Evolutionary conservation across 2,888 invertebrate genomes (phyloP), one percentile per base, ranked within the genome.

Genomic region (Phlogophora meticulosa): DNA sequence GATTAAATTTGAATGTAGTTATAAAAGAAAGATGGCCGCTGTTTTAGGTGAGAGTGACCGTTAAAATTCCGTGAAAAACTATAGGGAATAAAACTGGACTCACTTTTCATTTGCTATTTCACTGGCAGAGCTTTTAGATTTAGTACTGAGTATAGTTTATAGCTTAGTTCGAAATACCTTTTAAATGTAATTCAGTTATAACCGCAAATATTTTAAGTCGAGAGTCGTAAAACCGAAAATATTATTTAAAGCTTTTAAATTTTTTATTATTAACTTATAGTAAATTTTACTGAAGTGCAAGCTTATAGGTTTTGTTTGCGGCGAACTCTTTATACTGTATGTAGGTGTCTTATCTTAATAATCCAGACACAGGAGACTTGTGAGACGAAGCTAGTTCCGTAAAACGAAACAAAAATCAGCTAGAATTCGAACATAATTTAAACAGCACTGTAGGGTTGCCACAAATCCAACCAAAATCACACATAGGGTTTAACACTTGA

Each of bases 1-100:
- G 91, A 93, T 93, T 93, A 92, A 90, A 91, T 91, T 91, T 91
- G 91, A 91, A 92, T 92, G 90, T 88, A 83, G 87, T 87, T 86
- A 85, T 85, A 87, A 86, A 88, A 87, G 80, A 85, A 80, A 64
- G 73, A 87, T 85, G 72, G 77, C 66, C 53, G 64, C 73, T 78
- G 76, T 79, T 78, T 56, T 65, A 59, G 61, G 72, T 67, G 69
- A 76, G 60, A 76, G 60, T 77, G 68, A 72, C 62, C 75, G 62
- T 78, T 73, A 78, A 78, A 75, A 68, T 71, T 64, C 58, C 43
- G 51, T 68, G 38, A 60, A 67, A 72, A 78, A 73, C 69, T 70
- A 55, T 38, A 32, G 63, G 49, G 72, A 69, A 66, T 70, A 60
- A 61, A 60, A 63, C 42, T 45, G 22, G 52, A 43, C 48, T 52